Evolutionary conservation across 2,797 vertebrate species (phyloP), one percentile per base, ranked within the genome.

Genomic region (Lithobates pipiens): DNA sequence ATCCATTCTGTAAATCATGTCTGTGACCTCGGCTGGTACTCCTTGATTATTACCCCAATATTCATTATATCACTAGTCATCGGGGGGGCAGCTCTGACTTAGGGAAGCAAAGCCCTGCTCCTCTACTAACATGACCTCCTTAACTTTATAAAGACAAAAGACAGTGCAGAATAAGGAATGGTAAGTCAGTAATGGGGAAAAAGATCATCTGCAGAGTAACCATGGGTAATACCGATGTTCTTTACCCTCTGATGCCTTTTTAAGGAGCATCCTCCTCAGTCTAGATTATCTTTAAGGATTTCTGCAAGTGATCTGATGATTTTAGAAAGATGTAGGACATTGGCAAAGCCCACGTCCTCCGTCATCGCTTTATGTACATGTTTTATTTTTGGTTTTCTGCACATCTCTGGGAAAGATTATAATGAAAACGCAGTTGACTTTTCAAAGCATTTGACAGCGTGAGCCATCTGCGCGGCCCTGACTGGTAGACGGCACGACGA

Each of bases 391-490:
- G 21, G 5, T 23, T 61, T 61, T 23, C 21, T 61, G 54, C 54
- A 61, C 54, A 23, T 61, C 54, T 61, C 54, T 61, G 54, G 6
- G 54, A 23, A 61, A 61, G 18, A 61, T 67, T 67, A 67, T 68
- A 78, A 46, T 68, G 61, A 68, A 44, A 11, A 39, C 2, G n/a
- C 32, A 42, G 34, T 42, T 65, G 32, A 77, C 76, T 77, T 65
- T 67, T 78, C 8, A 18, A 65, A 27, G 76, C 76, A 5, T 67
- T 18, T 42, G 77, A 80, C 67, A 70, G 65, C n/a, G 23, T n/a
- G 23, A 11, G 46, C 42, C 77, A 80, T 80, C 67, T 80, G 77
- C 16, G 32, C 4, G n/a, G 23, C n/a, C 21, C 11, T 29, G 44
- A 10, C 32, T 61, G 29, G 42, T 50, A 32, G 5, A 32, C 13